A percentile compares a stretch with the other conserved stretches of the same genome.
Evolutionary conservation across 2,888 invertebrate genomes (phyloP).

Genomic region (Seira ritae): DNA sequence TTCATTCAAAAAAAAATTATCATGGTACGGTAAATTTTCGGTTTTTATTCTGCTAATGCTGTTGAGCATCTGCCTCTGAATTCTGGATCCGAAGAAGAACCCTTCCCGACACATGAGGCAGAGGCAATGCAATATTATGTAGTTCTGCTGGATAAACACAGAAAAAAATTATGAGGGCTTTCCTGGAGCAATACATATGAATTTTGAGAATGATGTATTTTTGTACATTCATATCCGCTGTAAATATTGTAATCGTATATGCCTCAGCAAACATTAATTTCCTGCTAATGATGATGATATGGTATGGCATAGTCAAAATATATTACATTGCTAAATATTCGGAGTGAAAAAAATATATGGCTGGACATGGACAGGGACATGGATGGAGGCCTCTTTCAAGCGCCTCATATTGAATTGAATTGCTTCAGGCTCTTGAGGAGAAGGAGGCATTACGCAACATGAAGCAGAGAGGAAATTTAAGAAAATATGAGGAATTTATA

Average conservation of each 20-base stretch:
- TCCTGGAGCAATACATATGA: too few species aligned
- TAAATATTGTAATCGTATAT: too few species aligned
- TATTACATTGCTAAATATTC: neutral
- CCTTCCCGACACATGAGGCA: too few species aligned
- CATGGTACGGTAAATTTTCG: conserved; percentile 56
- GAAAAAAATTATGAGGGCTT: neutral
- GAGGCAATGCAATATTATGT: too few species aligned
- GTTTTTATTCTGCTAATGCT: conserved; percentile 20
- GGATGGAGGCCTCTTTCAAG: too few species aligned
- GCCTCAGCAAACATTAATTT: too few species aligned
- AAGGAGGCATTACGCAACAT: conserved; percentile 10
- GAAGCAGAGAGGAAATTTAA: neutral
- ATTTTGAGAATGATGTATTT: too few species aligned
- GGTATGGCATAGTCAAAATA: neutral
- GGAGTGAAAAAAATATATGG: neutral
- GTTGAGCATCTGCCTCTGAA: conserved; percentile 54
- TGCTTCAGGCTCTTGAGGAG: neutral
- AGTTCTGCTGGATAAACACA: conserved; percentile 8
- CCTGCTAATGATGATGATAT: too few species aligned
- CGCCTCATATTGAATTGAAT: neutral
- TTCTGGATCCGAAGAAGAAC: neutral
- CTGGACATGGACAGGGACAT: neutral
- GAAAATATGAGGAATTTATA: neutral
- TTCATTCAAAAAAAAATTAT: conserved; percentile 49
- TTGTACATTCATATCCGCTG: too few species aligned